Base-by-base conservation (phyloP, 2,113 vertebrate genomes). In the Bombycilla garrulus region DNA sequence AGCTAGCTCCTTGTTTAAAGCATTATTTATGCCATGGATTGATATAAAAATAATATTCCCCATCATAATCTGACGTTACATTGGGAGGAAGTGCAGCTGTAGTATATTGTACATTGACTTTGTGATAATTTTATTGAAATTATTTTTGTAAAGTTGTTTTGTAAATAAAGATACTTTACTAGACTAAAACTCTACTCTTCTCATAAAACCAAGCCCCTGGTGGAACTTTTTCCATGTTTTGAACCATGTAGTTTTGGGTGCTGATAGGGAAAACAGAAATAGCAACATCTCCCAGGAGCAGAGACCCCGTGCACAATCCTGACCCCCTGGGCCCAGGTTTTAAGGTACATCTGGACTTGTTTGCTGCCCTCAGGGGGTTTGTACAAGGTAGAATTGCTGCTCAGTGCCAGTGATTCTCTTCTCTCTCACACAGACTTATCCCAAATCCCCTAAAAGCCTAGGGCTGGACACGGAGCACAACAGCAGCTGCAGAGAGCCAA, bases 121-220 rank as follows among this genome's bases (percentile, higher is more conserved):
- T 82, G 96, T 96, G 93, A 97, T 98, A 98, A 98, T 97, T 98
- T 97, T 98, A 97, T 98, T 96, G 97, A 98, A 95, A 97, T 95
- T 98, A 98, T 98, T 98, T 98, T 98, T 98, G 95, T 98, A 98
- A 97, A 98, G 94, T 58, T 96, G 92, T 96, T 94, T 88, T 97
- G 96, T 98, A 98, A 98, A 98, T 98, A 98, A 98, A 96, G 98
- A 95, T 96, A 51, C 91, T 98, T 97, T 95, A 97, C 97, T 96
- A 96, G 83, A 95, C 19, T 69, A 35, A 78, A 62, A 36, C 51
- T 72, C 53, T 28, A 5, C 1, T 4, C 58, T 54, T 67, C 25
- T 81, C 40, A 35, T 66, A 54, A 69, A 47, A 69, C 15, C 33
- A 24, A 40, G 35, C 6, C 67, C 21, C 51, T 64, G 0, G 3